Evolutionary conservation across 2,797 vertebrate species (phyloP).

Genomic region (Pempheris klunzingeri): DNA sequence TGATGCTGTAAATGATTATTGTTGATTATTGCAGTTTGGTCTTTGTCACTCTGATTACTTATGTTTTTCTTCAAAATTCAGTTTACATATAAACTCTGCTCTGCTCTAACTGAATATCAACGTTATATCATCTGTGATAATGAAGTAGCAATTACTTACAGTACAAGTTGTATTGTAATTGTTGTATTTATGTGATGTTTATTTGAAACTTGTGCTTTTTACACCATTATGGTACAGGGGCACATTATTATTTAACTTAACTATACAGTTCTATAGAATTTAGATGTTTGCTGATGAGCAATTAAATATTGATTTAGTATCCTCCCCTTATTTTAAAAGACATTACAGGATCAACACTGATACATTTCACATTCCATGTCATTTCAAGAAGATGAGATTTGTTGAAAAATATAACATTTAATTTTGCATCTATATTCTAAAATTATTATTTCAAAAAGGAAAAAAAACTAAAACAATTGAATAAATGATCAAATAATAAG

Average conservation of each 20-base stretch:
- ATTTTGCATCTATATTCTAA: neutral
- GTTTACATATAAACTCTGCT: neutral
- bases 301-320: neutral
- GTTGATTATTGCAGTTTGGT: neutral
- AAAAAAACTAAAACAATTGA: neutral
- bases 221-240: neutral
- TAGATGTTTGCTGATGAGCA: neutral
- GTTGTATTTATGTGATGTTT: neutral
- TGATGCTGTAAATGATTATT: neutral
- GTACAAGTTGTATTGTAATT: neutral
- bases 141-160: neutral
- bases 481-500: too few relatives aligned
- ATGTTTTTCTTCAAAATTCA: neutral
- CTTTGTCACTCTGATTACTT: neutral
- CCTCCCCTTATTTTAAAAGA: neutral
- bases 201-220: neutral
- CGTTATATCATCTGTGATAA: neutral
- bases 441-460: neutral
- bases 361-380: neutral
- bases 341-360: neutral
- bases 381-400: neutral
- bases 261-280: neutral
- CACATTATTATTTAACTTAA: neutral
- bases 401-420: neutral
- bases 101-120: neutral